phyloP scores from a whole-genome alignment of 1,140 invertebrate genomes.

The Goniozus legneri region DNA sequence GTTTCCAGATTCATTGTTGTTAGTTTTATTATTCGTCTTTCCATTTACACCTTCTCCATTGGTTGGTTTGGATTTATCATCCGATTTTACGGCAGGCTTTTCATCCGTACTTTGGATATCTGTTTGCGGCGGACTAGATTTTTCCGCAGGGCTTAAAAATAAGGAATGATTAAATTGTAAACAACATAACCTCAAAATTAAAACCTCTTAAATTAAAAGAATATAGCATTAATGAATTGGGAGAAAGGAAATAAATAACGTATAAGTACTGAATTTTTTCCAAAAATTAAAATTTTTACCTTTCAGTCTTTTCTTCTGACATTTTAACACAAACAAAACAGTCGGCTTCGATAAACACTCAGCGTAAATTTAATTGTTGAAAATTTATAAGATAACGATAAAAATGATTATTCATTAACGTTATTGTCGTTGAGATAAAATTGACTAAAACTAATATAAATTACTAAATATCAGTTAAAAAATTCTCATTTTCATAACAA shows the following conservation, averaged over 20 bases:
- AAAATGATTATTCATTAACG: no score
- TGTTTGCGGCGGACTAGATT: slow-evolving; percentile 10
- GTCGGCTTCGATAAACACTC: no score
- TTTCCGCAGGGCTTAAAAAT: slow-evolving; percentile 27
- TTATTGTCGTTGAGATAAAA: no score
- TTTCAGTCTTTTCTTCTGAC: slow-evolving; percentile 37
- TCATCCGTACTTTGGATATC: slow-evolving; percentile 22
- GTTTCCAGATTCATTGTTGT: slow-evolving; percentile 35
- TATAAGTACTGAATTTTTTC: no score
- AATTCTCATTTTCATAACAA: no score
- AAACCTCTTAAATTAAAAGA: neutral
- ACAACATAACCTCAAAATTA: neutral
- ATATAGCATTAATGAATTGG: neutral
- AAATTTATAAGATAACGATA: no score
- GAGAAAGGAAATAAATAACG: neutral
- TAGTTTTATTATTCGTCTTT: slow-evolving; percentile 29
- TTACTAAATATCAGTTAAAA: no score
- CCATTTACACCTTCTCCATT: slow-evolving; percentile 30
- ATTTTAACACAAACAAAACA: slow-evolving; percentile 11
- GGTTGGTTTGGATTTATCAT: slow-evolving; percentile 27
- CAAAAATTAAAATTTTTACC: slow-evolving; percentile 16
- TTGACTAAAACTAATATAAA: no score
- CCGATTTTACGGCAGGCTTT: slow-evolving; percentile 22
- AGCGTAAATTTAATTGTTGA: no score
- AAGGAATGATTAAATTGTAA: neutral